Base-by-base conservation (phyloP, 2,797 vertebrate species). In the Chelon labrosus region DNA sequence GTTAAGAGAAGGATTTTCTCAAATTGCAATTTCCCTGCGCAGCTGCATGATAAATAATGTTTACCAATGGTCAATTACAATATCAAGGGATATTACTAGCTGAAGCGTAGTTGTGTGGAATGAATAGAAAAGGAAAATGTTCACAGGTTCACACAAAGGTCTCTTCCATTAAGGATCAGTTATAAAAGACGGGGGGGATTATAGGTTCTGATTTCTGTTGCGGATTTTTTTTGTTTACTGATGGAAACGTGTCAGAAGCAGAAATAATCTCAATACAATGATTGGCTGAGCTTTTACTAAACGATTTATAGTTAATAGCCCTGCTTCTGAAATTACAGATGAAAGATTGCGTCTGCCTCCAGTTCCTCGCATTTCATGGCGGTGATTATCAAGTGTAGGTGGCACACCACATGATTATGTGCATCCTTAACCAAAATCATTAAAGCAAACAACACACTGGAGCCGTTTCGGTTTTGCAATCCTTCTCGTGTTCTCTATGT, bases 31-130 rank as follows among this genome's bases (percentile, higher is more conserved):
- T 91, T 84, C 70, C 71, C 31, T 51, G 55, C 42, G 44, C 51
- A 67, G 70, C 77, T 75, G 79, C 51, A 64, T 75, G 79, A 84
- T 79, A 84, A 76, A 88, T 86, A 81, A 75, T 91, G 87, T 91
- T 93, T 90, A 86, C 77, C 60, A 70, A 82, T 42, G 56, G 79
- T 72, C 80, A 83, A 87, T 90, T 89, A 86, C 82, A 84, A 90
- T 88, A 84, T 87, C 63, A 81, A 81, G 73, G 69, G 47, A 64
- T 80, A 83, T 82, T 82, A 85, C 80, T 16, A 50, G 73, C 79
- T 80, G 79, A 67, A 76, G 35, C 66, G 73, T 41, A 75, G 80
- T 72, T 77, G 65, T 56, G 68, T 66, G 61, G 56, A 88, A 81
- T 88, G 66, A 88, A 89, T 76, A 60, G 70, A 58, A 74, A 69